Evolutionary conservation across 2,888 invertebrate genomes (phyloP).

Genomic region (Meteorus colon): DNA sequence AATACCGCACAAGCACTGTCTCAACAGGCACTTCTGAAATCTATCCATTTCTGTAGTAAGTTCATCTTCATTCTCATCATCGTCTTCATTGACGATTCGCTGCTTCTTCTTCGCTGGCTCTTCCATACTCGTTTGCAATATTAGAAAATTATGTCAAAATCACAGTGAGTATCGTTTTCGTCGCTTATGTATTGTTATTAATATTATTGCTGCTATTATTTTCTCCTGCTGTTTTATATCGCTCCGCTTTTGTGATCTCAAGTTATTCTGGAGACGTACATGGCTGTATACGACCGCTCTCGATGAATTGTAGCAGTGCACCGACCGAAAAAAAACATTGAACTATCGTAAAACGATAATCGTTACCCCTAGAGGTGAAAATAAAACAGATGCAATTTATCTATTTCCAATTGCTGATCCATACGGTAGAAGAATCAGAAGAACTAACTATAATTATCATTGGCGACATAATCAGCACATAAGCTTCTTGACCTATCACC

Average conservation of each 20-base stretch:
- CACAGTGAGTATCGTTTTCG: constrained; percentile 67
- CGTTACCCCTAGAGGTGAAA: constrained; percentile 38
- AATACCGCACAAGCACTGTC: constrained; percentile 86
- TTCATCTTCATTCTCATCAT: constrained; percentile 75
- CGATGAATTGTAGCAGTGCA: not conserved
- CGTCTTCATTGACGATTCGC: constrained; percentile 78
- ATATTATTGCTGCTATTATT: not conserved
- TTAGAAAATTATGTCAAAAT: not conserved
- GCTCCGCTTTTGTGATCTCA: constrained; percentile 53
- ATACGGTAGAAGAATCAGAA: not conserved
- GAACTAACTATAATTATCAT: constrained; percentile 12
- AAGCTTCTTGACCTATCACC: constrained; percentile 3
- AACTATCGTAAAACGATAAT: constrained; percentile 16
- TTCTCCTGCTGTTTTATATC: constrained; percentile 41
- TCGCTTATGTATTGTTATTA: constrained; percentile 59
- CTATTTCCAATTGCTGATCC: not conserved
- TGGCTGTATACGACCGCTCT: constrained; percentile 35
- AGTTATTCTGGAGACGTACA: constrained; percentile 59
- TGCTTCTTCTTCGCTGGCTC: constrained; percentile 91
- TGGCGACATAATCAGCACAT: not conserved
- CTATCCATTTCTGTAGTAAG: constrained; percentile 75
- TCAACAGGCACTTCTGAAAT: constrained; percentile 81
- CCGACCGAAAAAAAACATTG: constrained; percentile 26
- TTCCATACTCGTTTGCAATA: constrained; percentile 79
- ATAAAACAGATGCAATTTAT: not conserved